Evolutionary conservation across 2,113 vertebrate species (phyloP).

Genomic region (Calyptomena viridis): DNA sequence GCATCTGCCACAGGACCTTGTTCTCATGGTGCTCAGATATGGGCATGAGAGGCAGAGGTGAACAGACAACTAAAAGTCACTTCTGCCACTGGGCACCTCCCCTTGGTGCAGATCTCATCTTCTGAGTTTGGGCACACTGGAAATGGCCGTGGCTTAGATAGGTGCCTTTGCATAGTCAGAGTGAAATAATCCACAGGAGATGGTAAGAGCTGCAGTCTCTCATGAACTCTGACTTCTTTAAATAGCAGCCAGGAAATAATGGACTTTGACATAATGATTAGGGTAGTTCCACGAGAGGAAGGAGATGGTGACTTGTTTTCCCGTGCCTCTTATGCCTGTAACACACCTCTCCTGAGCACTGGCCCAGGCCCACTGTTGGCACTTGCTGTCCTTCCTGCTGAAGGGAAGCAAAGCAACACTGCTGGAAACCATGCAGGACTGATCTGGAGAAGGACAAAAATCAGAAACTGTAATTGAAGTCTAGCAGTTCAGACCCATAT

Average conservation of each 20-base stretch:
- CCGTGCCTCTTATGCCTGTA: background rate
- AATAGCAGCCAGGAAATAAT: background rate
- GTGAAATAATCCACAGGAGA: background rate
- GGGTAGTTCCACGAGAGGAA: background rate
- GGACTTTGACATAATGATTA: background rate
- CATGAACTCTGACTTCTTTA: background rate
- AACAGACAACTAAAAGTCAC: background rate
- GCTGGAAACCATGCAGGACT: background rate
- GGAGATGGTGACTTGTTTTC: accelerated
- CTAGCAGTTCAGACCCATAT: background rate
- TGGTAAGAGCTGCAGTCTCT: accelerated
- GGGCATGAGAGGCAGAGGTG: background rate
- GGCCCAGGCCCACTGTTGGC: background rate
- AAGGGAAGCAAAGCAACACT: background rate
- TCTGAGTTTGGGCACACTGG: background rate
- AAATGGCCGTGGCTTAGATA: background rate
- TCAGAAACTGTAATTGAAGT: background rate
- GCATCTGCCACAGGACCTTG: background rate
- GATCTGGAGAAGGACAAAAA: background rate
- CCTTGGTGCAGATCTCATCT: background rate
- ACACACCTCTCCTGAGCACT: background rate
- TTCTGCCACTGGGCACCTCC: background rate
- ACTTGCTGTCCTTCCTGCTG: background rate
- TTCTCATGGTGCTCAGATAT: background rate
- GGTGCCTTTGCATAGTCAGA: background rate